phyloP scores from a whole-genome alignment of 2,797 vertebrate species.

The Thamnophis elegans region DNA sequence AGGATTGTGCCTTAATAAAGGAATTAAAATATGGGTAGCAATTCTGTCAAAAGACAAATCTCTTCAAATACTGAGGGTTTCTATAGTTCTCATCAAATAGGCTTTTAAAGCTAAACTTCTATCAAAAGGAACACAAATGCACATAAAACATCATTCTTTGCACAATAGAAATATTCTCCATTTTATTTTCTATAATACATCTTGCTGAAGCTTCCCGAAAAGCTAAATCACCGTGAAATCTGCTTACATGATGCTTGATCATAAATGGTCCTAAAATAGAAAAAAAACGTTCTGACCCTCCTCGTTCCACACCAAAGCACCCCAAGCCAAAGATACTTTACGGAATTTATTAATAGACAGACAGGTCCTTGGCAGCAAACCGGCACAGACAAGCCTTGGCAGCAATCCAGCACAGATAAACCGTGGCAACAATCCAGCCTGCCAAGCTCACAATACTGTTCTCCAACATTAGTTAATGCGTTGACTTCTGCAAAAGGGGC shows the following conservation, averaged over 20 bases:
- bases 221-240: slow-evolving; percentile 30
- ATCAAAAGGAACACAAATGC: slow-evolving; percentile 26
- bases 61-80: not conserved
- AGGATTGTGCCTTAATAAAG: slow-evolving; percentile 7
- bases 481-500: too few species aligned
- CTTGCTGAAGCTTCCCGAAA: slow-evolving; percentile 26
- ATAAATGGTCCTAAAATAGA: slow-evolving; percentile 36
- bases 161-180: slow-evolving; percentile 18
- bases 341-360: too few species aligned
- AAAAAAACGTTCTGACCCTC: too few species aligned
- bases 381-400: too few species aligned
- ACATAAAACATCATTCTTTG: slow-evolving; percentile 37
- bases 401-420: too few species aligned
- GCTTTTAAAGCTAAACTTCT: slow-evolving; percentile 19
- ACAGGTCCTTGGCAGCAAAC: too few species aligned
- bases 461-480: too few species aligned
- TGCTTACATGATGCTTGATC: slow-evolving; percentile 34
- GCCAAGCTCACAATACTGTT: too few species aligned
- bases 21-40: not conserved
- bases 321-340: too few species aligned
- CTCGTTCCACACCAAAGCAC: too few species aligned
- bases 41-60: slow-evolving; percentile 32
- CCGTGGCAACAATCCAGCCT: too few species aligned
- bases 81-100: slow-evolving; percentile 25
- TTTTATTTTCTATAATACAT: not conserved